Conservation (phyloP, 2,888 invertebrate species). For the Cremastobaeus sp. region DNA sequence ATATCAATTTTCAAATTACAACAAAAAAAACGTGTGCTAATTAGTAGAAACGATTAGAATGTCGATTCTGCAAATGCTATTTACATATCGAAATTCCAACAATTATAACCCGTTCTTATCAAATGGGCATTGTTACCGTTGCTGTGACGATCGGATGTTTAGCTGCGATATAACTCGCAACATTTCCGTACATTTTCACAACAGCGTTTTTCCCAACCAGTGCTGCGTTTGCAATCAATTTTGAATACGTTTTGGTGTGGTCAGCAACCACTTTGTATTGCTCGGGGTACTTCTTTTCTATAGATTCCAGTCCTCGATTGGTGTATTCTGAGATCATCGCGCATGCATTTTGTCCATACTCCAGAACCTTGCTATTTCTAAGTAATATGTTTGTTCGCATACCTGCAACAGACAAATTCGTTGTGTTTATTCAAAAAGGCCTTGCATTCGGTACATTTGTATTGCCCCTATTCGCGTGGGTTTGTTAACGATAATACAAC, state of each 20-base stretch:
- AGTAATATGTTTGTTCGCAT: conserved; percentile 84
- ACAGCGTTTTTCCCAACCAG: conserved; percentile 80
- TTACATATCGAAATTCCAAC: no score
- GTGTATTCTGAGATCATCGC: conserved; percentile 82
- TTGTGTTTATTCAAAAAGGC: neutral
- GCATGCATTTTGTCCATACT: conserved; percentile 83
- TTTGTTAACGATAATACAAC: no score
- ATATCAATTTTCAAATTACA: no score
- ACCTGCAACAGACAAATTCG: conserved; percentile 76
- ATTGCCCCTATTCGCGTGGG: no score
- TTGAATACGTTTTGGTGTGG: conserved; percentile 82
- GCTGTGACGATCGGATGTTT: conserved; percentile 80
- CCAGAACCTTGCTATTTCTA: conserved; percentile 83
- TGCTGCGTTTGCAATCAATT: conserved; percentile 81
- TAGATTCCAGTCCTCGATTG: conserved; percentile 83
- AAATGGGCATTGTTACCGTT: no score
- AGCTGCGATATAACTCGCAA: conserved; percentile 79
- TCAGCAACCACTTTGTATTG: conserved; percentile 82
- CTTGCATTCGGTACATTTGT: no score
- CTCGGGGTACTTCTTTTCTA: conserved; percentile 84
- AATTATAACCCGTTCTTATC: no score
- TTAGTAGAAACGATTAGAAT: no score
- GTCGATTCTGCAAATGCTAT: no score
- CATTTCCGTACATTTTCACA: conserved; percentile 79
- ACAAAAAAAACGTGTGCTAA: neutral